phyloP scores from a whole-genome alignment of 2,888 invertebrate species.

The Chaitophorus viminalis region DNA sequence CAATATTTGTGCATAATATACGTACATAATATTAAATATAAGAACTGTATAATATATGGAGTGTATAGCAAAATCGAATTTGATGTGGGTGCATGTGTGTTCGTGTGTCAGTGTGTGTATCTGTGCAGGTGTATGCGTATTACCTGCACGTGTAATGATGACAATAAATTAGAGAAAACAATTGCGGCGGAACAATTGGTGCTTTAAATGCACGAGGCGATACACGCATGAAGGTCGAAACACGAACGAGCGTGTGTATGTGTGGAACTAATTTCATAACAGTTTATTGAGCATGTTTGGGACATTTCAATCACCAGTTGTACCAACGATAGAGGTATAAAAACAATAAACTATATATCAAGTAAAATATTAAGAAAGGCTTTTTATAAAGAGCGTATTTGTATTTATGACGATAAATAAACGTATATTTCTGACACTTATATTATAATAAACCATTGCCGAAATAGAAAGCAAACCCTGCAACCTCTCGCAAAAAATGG shows the following conservation, averaged over 20 bases:
- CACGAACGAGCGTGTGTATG: not conserved
- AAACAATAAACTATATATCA: not conserved
- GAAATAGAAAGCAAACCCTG: not conserved
- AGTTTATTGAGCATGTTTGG: not conserved
- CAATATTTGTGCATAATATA: too few relatives aligned
- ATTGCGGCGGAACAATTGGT: not conserved
- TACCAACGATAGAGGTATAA: not conserved
- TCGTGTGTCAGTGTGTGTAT: too few relatives aligned
- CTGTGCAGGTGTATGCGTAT: too few relatives aligned
- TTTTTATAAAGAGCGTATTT: not conserved
- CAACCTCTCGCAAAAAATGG: not conserved
- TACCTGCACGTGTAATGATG: not conserved
- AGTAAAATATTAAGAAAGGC: conserved; percentile 17
- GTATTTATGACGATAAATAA: not conserved
- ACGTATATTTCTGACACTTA: not conserved
- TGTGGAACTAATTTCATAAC: conserved; percentile 15
- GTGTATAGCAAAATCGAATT: too few relatives aligned
- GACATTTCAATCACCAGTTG: conserved; percentile 10
- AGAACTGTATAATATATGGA: too few relatives aligned
- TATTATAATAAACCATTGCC: not conserved
- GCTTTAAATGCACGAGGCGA: not conserved
- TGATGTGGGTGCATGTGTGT: too few relatives aligned
- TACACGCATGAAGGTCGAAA: not conserved
- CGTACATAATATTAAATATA: too few relatives aligned
- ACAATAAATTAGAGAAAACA: conserved; percentile 14